Conservation (phyloP, 2,797 vertebrate genomes). For the Acanthiza pusilla region DNA sequence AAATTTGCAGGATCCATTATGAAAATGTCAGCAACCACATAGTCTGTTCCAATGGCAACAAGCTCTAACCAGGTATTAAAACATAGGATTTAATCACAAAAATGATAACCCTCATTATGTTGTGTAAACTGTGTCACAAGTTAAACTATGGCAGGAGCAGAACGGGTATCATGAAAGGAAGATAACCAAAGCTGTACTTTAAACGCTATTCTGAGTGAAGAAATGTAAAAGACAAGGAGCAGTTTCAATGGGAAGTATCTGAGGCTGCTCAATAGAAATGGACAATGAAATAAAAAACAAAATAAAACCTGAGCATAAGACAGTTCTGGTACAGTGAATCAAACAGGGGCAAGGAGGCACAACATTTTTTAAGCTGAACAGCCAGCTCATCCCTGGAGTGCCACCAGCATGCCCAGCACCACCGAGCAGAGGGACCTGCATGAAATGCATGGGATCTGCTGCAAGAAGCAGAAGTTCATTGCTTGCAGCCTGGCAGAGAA, state of each 20-base stretch:
- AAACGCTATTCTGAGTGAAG: background rate
- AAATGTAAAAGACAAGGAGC: background rate
- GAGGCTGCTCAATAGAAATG: background rate
- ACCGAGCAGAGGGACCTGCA: background rate
- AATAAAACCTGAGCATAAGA: background rate
- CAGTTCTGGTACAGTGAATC: background rate
- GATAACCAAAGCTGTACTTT: background rate
- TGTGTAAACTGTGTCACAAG: background rate
- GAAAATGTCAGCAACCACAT: background rate
- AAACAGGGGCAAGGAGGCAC: background rate
- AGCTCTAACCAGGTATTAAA: background rate
- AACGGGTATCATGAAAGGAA: background rate
- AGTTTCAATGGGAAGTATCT: background rate
- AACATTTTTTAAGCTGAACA: background rate
- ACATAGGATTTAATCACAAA: background rate
- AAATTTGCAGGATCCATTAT: background rate
- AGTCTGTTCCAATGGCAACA: background rate
- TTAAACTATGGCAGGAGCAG: background rate
- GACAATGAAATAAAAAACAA: background rate
- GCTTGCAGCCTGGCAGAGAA: background rate
- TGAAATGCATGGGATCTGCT: background rate
- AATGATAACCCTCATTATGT: background rate
- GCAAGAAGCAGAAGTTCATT: background rate
- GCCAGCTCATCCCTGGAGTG: background rate
- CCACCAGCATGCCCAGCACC: background rate